These are phyloP conservation scores for Formicarius rufipectus DNA, from an alignment of 2,113 vertebrate species.

Conservation along the genomic window DNA sequence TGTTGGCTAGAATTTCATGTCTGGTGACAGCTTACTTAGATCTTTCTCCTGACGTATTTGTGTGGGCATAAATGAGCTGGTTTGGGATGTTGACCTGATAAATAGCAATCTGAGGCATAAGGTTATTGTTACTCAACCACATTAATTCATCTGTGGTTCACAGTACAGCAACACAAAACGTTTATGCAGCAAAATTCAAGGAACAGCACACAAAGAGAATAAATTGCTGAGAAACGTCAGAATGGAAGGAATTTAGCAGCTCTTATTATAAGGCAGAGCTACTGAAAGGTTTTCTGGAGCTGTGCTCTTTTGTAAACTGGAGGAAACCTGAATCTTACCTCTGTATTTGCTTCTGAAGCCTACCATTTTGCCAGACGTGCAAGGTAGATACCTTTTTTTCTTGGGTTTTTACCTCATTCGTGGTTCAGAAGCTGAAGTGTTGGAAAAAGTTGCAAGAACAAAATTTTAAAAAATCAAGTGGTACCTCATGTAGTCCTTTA, in stretches of 20 bases:
- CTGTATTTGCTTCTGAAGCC: not conserved
- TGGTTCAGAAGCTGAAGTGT: not conserved
- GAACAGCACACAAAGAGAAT: not conserved
- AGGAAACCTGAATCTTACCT: not conserved
- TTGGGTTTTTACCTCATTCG: not conserved
- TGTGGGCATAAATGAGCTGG: not conserved
- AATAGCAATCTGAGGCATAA: not conserved
- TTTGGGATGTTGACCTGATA: not conserved
- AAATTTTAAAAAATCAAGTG: not conserved
- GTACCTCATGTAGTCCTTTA: not conserved
- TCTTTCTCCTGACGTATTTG: not conserved
- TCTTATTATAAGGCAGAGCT: not conserved
- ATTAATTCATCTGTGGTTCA: not conserved
- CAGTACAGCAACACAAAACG: not conserved
- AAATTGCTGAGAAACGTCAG: rapidly evolving
- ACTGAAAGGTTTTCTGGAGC: not conserved
- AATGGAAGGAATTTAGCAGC: not conserved
- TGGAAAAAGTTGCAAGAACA: not conserved
- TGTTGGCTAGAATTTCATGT: not conserved
- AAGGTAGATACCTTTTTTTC: not conserved
- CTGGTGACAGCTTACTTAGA: not conserved
- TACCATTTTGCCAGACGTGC: not conserved
- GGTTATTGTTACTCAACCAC: not conserved
- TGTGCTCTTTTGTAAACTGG: not conserved
- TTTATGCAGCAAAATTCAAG: not conserved